Evolutionary conservation across 2,113 vertebrate species (phyloP).

Genomic region (Corydoras maculifer): DNA sequence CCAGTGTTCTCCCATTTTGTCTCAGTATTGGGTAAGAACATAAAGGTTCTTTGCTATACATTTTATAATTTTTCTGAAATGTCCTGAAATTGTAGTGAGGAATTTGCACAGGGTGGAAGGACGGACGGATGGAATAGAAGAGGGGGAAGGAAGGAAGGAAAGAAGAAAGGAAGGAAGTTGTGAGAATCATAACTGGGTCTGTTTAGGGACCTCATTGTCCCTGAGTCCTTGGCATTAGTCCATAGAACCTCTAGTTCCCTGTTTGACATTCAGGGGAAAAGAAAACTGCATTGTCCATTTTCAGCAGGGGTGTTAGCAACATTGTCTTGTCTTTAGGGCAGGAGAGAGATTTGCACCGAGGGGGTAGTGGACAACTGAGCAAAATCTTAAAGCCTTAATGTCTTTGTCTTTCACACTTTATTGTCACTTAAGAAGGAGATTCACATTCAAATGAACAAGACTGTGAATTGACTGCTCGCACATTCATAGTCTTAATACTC

Average conservation of each 20-base stretch:
- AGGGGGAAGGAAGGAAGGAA: not conserved
- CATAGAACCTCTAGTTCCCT: constrained; percentile 70
- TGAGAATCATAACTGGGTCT: constrained; percentile 47
- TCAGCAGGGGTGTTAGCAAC: constrained; percentile 78
- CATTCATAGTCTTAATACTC: constrained; percentile 64
- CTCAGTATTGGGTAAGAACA: too few relatives aligned
- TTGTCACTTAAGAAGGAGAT: constrained; percentile 71
- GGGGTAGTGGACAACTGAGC: constrained; percentile 55
- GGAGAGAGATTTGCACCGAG: constrained; percentile 6
- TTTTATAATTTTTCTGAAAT: too few relatives aligned
- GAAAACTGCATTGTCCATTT: constrained; percentile 84
- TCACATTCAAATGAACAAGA: constrained; percentile 82
- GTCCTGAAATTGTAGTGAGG: too few relatives aligned
- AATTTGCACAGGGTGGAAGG: too few relatives aligned
- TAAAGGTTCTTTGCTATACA: too few relatives aligned
- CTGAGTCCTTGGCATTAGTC: constrained; percentile 74
- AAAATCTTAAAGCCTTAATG: constrained; percentile 74
- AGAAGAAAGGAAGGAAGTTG: constrained; percentile 44
- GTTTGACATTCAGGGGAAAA: constrained; percentile 75
- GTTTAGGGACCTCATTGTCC: constrained; percentile 45
- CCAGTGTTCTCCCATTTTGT: too few relatives aligned
- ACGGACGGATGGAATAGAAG: not conserved
- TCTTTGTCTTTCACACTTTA: constrained; percentile 69
- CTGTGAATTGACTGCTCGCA: constrained; percentile 75
- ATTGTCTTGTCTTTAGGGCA: constrained; percentile 55